Percentiles rank a stretch among this genome's conserved stretches.
Evolutionary conservation across 2,797 vertebrate genomes (phyloP).

Genomic region (Anableps anableps): DNA sequence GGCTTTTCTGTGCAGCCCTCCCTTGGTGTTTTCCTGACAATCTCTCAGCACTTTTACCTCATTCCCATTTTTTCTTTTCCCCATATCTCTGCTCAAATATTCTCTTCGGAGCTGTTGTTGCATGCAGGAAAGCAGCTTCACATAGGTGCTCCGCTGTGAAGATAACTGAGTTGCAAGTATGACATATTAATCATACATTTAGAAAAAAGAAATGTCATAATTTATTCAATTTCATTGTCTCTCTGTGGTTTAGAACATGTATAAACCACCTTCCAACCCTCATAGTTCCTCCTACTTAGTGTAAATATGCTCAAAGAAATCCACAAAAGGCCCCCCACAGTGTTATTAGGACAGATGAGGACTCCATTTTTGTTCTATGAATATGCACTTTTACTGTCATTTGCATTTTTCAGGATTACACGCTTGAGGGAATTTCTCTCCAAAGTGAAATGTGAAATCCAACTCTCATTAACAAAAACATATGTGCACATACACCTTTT

Average conservation of each 20-base stretch:
- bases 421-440: slow-evolving; percentile 55
- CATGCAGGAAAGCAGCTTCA: slow-evolving; percentile 14
- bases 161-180: slow-evolving; percentile 32
- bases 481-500: slow-evolving; percentile 25
- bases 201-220: slow-evolving; percentile 36
- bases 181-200: slow-evolving; percentile 46
- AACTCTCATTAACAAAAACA: slow-evolving; percentile 59
- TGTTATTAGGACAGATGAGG: slow-evolving; percentile 54
- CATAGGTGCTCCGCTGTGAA: slow-evolving; percentile 29
- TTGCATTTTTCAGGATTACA: slow-evolving; percentile 64
- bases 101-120: slow-evolving; percentile 16
- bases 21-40: slow-evolving; percentile 54
- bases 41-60: slow-evolving; percentile 46
- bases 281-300: slow-evolving; percentile 44
- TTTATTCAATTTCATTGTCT: slow-evolving; percentile 43
- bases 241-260: slow-evolving; percentile 15
- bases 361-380: slow-evolving; percentile 58
- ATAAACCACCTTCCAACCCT: slow-evolving; percentile 50
- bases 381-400: slow-evolving; percentile 62
- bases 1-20: slow-evolving; percentile 64
- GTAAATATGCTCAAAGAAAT: slow-evolving; percentile 50
- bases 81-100: slow-evolving; percentile 8
- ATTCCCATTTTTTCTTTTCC: slow-evolving; percentile 14
- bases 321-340: slow-evolving; percentile 37
- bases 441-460: slow-evolving; percentile 44